phyloP scores from a whole-genome alignment of 2,113 vertebrate species.

The Zapornia atra region DNA sequence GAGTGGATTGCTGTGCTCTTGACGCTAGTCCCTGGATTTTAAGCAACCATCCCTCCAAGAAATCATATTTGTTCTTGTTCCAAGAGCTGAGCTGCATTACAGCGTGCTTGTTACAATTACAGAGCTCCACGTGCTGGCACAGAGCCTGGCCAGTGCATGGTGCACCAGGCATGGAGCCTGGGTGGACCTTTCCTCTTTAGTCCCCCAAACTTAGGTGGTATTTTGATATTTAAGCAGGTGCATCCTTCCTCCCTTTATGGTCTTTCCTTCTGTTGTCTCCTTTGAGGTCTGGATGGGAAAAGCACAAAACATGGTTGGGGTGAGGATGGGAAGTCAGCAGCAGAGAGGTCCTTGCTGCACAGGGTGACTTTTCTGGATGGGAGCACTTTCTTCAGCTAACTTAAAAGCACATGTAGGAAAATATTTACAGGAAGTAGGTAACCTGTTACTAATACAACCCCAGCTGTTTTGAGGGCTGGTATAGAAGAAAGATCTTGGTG shows the following conservation, averaged over 20 bases:
- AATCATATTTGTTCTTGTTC: background rate
- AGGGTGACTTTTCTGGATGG: background rate
- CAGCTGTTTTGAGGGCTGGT: background rate
- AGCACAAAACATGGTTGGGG: background rate
- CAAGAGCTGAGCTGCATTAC: background rate
- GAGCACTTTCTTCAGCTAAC: background rate
- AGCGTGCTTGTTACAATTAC: rapidly evolving
- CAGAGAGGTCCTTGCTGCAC: background rate
- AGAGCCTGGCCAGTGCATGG: background rate
- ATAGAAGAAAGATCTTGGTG: background rate
- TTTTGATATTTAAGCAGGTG: background rate
- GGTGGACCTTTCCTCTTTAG: background rate
- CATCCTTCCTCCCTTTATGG: background rate
- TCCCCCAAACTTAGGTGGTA: background rate
- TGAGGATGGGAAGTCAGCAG: background rate
- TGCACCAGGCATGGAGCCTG: background rate
- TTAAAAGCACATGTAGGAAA: background rate
- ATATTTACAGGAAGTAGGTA: background rate
- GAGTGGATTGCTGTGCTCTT: background rate
- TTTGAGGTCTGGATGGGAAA: background rate
- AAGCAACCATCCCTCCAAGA: background rate
- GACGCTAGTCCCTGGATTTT: background rate
- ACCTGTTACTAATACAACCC: background rate
- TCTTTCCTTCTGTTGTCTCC: background rate
- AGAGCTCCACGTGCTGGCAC: background rate